Conservation (phyloP, 2,888 invertebrate species). For the Icerya purchasi region DNA sequence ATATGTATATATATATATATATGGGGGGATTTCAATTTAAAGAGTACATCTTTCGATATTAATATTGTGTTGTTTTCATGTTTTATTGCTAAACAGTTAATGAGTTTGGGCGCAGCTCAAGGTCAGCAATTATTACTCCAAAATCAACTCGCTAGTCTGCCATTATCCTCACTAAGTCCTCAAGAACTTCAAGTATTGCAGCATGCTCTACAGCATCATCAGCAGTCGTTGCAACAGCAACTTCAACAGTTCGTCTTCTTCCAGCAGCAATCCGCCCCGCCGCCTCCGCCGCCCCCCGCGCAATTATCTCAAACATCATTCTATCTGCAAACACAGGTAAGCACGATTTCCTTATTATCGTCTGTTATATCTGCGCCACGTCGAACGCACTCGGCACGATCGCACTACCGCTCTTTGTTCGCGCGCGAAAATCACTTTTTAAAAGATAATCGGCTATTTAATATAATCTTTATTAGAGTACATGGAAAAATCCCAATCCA, state of each 20-base stretch:
- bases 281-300: constrained; percentile 12
- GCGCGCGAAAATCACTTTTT: not conserved
- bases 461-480: no score
- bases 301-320: constrained; percentile 41
- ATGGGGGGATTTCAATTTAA: no score
- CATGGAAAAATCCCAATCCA: no score
- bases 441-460: not conserved
- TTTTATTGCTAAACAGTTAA: constrained; percentile 5
- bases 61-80: no score
- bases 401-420: not conserved
- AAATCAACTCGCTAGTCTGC: constrained; percentile 7
- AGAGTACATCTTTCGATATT: no score
- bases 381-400: not conserved
- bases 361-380: no score
- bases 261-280: constrained; percentile 23
- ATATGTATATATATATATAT: no score
- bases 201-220: constrained; percentile 33
- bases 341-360: constrained; percentile 13
- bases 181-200: constrained; percentile 28
- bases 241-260: constrained; percentile 43
- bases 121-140: constrained; percentile 6
- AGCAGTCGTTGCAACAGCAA: constrained; percentile 23
- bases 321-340: constrained; percentile 53
- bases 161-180: constrained; percentile 24
- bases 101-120: constrained; percentile 10